A percentile compares a stretch with the other conserved stretches of the same genome.
Evolutionary conservation across 1,140 invertebrate species (phyloP).

Genomic region (Lysiphlebus fabarum): DNA sequence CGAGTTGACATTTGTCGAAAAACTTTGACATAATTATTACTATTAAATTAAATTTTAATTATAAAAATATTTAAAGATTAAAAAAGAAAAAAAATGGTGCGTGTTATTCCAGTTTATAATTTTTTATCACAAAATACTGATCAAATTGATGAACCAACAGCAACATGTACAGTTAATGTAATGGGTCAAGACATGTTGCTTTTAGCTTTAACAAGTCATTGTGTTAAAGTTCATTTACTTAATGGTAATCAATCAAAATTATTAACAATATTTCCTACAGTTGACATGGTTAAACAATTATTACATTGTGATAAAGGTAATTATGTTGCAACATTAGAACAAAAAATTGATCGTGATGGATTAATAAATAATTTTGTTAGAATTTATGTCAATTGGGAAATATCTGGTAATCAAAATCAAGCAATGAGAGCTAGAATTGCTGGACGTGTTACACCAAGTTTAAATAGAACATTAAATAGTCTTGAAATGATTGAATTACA

Average conservation of each 20-base stretch:
- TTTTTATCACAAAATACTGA: conserved; percentile 65
- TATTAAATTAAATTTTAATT: no score
- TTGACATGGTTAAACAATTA: conserved; percentile 62
- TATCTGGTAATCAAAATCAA: conserved; percentile 52
- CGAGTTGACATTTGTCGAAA: no score
- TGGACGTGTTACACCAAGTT: conserved; percentile 64
- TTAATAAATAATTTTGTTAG: conserved; percentile 59
- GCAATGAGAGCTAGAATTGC: conserved; percentile 69
- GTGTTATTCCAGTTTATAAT: conserved; percentile 68
- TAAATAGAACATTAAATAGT: conserved; percentile 57
- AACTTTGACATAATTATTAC: no score
- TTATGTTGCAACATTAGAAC: conserved; percentile 64
- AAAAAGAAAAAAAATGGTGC: conserved; percentile 57
- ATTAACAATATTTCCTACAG: conserved; percentile 61
- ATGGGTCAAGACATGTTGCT: conserved; percentile 55
- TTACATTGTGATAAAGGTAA: conserved; percentile 60
- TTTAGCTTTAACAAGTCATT: conserved; percentile 60
- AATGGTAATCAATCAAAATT: conserved; percentile 49
- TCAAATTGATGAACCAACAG: conserved; percentile 64
- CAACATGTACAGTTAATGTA: conserved; percentile 56
- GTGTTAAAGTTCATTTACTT: conserved; percentile 63
- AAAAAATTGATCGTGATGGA: conserved; percentile 58
- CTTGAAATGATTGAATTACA: conserved; percentile 71
- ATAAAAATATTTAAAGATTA: no score
- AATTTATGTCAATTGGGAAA: conserved; percentile 65